Evolutionary conservation across 2,113 vertebrate genomes (phyloP), one percentile per base, ranked within the genome.

Genomic region (Noctilio leporinus): DNA sequence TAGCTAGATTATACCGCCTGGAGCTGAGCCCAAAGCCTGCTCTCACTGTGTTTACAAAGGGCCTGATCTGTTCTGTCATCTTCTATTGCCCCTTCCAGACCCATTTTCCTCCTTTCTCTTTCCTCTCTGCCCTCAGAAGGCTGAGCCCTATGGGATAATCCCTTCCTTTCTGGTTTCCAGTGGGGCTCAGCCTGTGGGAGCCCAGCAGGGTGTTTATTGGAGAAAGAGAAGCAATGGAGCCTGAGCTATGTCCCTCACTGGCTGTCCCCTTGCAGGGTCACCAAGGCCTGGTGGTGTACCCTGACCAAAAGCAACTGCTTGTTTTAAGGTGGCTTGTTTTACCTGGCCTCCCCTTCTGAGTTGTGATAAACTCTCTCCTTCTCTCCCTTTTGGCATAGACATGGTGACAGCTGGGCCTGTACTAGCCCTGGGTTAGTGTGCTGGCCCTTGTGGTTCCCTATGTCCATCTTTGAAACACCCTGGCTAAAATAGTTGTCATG

Each of bases 391-490:
- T 69, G 6, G 15, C 22, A 51, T 57, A 12, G 40, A 40, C 35
- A 33, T 26, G 19, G 35, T 67, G 65, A 15, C 26, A 83, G 10
- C 17, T 35, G 3, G 49, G 17, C 8, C 40, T 84, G 57, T 86
- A 17, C 28, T 62, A 57, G 19, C 15, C 16, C 4, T 28, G 49
- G 47, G 43, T 67, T 76, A 62, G 35, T 73, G 22, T 17, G 7
- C 5, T 55, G 30, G 9, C 3, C 12, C 19, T 43, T 92, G n/a
- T 84, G 24, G 1, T 30, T 57, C 57, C 6, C 64, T 83, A 7
- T 3, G 45, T 17, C 3, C 0, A 0, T 19, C 14, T 1, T 26
- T 65, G 14, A 28, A 43, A 73, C 28, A 72, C 7, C 3, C 35
- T 89, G 67, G 47, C 40, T 59, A 20, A 67, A 4, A 49, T 1